phyloP scores from a whole-genome alignment of 2,113 vertebrate species.

The Microcebus lehilahytsara region DNA sequence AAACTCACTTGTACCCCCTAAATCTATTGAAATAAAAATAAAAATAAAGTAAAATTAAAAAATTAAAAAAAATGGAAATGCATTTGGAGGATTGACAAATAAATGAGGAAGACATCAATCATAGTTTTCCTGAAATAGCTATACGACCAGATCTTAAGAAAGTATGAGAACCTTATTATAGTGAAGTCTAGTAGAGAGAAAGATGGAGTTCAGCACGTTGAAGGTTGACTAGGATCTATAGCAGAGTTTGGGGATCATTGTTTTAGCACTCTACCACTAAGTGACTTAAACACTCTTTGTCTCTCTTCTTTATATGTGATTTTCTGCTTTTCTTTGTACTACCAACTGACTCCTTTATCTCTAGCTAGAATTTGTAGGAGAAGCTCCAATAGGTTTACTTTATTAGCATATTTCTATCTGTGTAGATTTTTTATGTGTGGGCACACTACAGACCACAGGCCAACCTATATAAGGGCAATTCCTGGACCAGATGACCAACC shows the following conservation, averaged over 20 bases:
- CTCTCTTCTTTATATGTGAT: background rate
- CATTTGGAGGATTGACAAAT: background rate
- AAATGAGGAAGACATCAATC: background rate
- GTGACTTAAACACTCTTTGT: background rate
- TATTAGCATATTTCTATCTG: background rate
- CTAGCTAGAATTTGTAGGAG: background rate
- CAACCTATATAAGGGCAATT: background rate
- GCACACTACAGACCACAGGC: background rate
- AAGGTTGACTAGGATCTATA: background rate
- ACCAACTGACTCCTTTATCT: background rate
- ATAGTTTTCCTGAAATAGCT: background rate
- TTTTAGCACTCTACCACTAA: background rate
- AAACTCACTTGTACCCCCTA: too few relatives aligned
- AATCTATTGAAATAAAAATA: too few relatives aligned
- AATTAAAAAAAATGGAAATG: background rate
- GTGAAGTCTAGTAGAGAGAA: background rate
- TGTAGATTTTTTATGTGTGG: background rate
- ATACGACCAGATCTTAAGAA: background rate
- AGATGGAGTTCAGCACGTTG: background rate
- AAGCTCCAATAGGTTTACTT: background rate
- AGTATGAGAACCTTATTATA: background rate
- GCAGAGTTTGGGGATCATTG: background rate
- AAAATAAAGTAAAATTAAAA: too few relatives aligned
- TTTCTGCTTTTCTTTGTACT: background rate
- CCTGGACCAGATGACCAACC: background rate